Base-by-base conservation (phyloP, 1,140 invertebrate species). In the Apolygus lucorum region DNA sequence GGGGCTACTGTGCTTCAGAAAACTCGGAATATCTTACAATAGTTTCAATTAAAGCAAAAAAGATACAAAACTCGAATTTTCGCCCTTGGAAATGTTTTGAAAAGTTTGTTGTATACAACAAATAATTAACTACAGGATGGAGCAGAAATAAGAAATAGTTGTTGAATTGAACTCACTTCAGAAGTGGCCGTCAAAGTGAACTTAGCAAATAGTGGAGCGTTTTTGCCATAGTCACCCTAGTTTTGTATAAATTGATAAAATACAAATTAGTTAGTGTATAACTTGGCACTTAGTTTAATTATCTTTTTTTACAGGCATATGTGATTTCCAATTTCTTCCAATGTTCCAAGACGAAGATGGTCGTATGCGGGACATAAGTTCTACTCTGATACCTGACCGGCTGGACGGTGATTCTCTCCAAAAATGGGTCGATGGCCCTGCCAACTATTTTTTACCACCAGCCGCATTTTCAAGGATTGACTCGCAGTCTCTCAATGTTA, bases 281-380 rank as follows among this genome's bases (percentile, higher is more conserved):
- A 42, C 34, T n/a, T n/a, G 17, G 34, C 34, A 42, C 4, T 17
- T 8, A 42, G 17, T 8, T 8, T 59, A 13, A 59, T 59, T n/a
- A n/a, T n/a, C n/a, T n/a, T 59, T 59, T 21, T 59, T 85, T 81
- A 73, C 74, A 93, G 92, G 84, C 75, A 79, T 96, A 70, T 89
- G 86, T 79, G 95, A 98, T 79, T 96, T 93, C 79, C 94, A 96
- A 81, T 96, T 89, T 79, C 78, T 96, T 54, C 92, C 95, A 25
- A 82, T 93, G 72, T 76, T 79, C 68, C 77, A 77, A 68, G 74
- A 78, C 28, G 72, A 74, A 69, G 70, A 78, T 74, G 75, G 77
- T 72, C 73, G 78, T 72, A 73, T 81, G 52, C 81, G 85, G 70
- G 87, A 83, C 75, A 81, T 89, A 17, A 84, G 90, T 73, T 82